These are phyloP conservation scores for Rousettus leschenaultii DNA, from an alignment of 2,113 vertebrate species.

Conservation along the genomic window DNA sequence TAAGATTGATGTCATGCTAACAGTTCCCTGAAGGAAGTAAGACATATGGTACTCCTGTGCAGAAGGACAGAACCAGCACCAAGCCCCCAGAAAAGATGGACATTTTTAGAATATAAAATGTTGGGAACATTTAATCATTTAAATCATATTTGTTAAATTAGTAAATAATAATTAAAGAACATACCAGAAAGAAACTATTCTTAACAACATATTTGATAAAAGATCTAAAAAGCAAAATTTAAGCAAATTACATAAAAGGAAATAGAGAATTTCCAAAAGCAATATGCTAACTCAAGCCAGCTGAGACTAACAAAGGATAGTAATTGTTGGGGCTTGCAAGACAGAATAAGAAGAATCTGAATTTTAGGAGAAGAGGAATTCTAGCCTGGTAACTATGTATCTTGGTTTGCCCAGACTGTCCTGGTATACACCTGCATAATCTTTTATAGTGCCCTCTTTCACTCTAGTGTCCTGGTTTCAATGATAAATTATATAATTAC, in stretches of 20 bases:
- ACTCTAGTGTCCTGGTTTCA: background rate
- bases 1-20: background rate
- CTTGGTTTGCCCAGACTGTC: background rate
- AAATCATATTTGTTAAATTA: background rate
- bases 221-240: background rate
- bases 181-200: background rate
- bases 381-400: background rate
- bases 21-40: background rate
- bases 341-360: background rate
- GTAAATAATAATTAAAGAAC: background rate
- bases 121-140: background rate
- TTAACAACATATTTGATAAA: background rate
- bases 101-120: background rate
- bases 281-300: background rate
- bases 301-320: background rate
- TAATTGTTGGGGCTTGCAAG: background rate
- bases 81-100: background rate
- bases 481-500: background rate
- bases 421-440: background rate
- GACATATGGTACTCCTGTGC: background rate
- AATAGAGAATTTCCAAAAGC: background rate
- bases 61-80: background rate
- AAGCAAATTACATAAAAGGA: background rate
- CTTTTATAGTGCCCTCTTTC: background rate
- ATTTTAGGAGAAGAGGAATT: slow-evolving; percentile 1